Evolutionary conservation across 2,797 vertebrate species (phyloP).

Genomic region (Phataginus tetradactyla): DNA sequence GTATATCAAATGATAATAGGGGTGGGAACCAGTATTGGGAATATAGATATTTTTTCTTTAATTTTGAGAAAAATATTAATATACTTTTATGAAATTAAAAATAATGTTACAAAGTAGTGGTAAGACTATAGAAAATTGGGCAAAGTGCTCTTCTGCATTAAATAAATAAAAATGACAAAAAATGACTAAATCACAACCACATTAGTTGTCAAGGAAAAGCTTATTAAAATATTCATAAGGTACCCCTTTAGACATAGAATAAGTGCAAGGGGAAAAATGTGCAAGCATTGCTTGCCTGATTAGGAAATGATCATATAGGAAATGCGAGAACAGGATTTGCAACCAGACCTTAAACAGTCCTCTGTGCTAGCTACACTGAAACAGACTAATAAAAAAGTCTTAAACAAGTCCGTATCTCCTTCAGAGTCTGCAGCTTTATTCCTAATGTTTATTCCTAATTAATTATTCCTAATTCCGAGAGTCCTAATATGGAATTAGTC

Average conservation of each 20-base stretch:
- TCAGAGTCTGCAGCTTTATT: neutral
- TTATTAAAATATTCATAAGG: neutral
- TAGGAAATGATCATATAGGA: neutral
- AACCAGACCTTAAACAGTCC: neutral
- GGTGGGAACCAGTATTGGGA: neutral
- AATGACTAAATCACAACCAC: neutral
- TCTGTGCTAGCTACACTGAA: neutral
- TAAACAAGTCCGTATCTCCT: neutral
- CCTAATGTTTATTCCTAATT: neutral
- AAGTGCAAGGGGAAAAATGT: neutral
- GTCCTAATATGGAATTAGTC: neutral
- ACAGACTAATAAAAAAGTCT: neutral
- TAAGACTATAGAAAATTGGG: neutral
- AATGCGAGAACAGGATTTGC: neutral
- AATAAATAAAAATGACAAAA: neutral
- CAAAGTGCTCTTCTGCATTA: neutral
- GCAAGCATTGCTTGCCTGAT: neutral
- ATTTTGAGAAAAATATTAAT: neutral
- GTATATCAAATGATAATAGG: neutral
- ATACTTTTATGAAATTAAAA: neutral
- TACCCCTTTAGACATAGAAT: neutral
- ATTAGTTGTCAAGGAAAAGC: neutral
- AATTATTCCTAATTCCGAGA: too few species aligned
- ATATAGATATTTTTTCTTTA: slow-evolving; percentile 1
- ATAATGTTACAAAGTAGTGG: neutral